Evolutionary conservation across 92 coral and sea anemone genomes (phyloP).

Genomic region (Palythoa grandiflora): DNA sequence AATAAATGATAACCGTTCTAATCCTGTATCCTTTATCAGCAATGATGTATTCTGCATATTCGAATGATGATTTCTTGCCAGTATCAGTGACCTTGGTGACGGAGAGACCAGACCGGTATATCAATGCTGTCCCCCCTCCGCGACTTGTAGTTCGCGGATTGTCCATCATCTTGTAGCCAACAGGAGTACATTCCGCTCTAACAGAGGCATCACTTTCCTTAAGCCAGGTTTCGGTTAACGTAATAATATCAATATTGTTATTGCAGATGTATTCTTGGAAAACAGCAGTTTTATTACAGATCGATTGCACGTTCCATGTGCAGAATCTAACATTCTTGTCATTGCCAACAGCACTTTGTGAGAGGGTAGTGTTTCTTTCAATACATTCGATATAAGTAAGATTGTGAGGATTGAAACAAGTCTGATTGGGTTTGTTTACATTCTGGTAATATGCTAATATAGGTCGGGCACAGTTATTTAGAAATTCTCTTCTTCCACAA

Average conservation of each 20-base stretch:
- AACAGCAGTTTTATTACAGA: neutral
- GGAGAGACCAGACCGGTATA: slow-evolving; percentile 18
- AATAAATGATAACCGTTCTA: neutral
- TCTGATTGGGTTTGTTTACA: slow-evolving; percentile 2
- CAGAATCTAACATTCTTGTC: neutral
- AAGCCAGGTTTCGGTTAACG: slow-evolving; percentile 18
- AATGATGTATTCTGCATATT: neutral
- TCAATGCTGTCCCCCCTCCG: slow-evolving; percentile 2
- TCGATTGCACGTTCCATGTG: neutral
- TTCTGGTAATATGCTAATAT: slow-evolving; percentile 16
- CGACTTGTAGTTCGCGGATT: neutral
- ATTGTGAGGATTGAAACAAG: neutral
- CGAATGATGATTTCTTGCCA: neutral
- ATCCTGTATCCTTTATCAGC: neutral
- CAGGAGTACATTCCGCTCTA: slow-evolving; percentile 8
- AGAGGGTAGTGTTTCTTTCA: neutral
- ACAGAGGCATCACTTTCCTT: neutral
- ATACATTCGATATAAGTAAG: neutral
- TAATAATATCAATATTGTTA: neutral
- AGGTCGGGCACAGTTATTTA: neutral
- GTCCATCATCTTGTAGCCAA: slow-evolving; percentile 16
- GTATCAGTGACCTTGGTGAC: neutral
- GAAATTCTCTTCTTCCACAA: slow-evolving; percentile 16
- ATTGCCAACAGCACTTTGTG: neutral
- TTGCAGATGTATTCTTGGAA: slow-evolving; percentile 1